Evolutionary conservation across 2,113 vertebrate species (phyloP).

Genomic region (Tiliqua scincoides): DNA sequence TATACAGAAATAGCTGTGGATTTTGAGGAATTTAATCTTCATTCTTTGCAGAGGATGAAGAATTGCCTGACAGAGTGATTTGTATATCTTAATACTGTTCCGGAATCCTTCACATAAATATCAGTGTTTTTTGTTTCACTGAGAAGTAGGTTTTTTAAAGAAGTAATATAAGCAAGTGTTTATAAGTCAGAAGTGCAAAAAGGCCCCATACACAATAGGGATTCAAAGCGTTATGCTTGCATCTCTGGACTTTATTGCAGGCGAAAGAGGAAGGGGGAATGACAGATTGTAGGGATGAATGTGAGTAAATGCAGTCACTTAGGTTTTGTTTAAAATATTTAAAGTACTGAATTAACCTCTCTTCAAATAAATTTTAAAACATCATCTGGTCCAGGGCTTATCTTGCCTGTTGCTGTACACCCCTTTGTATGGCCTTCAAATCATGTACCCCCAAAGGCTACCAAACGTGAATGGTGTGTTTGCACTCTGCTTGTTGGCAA

Average conservation of each 20-base stretch:
- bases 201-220: neutral
- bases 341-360: too few species aligned
- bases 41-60: slow-evolving; percentile 23
- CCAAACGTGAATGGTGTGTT: neutral
- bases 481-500: too few species aligned
- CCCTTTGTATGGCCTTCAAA: neutral
- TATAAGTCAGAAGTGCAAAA: neutral
- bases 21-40: slow-evolving; percentile 34
- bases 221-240: too few species aligned
- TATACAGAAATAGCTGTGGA: slow-evolving; percentile 4
- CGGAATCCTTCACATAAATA: neutral
- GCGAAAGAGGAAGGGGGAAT: too few species aligned
- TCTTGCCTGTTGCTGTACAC: neutral
- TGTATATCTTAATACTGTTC: neutral
- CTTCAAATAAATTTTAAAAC: too few species aligned
- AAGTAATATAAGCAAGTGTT: neutral
- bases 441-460: neutral
- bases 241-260: too few species aligned
- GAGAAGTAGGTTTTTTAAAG: neutral
- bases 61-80: slow-evolving; percentile 24
- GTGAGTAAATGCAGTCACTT: too few species aligned
- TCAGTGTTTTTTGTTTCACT: neutral
- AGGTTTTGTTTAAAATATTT: too few species aligned
- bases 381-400: neutral
- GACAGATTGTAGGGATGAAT: too few species aligned